Evolutionary conservation across 2,797 vertebrate species (phyloP).

Genomic region (Melanitta fusca): DNA sequence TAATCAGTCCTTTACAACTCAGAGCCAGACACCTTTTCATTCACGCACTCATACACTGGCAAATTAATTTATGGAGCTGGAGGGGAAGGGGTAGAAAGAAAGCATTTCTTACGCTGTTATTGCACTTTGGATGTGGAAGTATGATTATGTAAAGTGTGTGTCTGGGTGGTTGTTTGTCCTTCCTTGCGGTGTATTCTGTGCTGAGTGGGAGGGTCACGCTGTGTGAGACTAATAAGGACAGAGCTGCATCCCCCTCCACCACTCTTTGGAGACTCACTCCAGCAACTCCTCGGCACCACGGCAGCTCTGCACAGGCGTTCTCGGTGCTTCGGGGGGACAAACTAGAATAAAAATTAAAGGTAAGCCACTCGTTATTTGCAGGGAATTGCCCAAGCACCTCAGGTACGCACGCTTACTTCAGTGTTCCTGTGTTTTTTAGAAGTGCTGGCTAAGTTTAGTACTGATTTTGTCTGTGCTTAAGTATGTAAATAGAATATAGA

Average conservation of each 20-base stretch:
- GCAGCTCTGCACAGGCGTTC: slow-evolving; percentile 65
- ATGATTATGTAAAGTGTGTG: slow-evolving; percentile 29
- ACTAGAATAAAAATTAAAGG: slow-evolving; percentile 60
- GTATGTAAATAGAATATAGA: neutral
- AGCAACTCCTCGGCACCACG: slow-evolving; percentile 71
- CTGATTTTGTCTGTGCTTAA: neutral
- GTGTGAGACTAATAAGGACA: slow-evolving; percentile 96
- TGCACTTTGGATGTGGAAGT: neutral
- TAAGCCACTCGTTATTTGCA: slow-evolving; percentile 67
- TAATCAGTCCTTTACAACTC: slow-evolving; percentile 25
- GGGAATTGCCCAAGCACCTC: neutral
- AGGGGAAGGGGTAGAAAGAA: neutral
- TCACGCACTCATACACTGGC: neutral
- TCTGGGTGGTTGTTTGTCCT: slow-evolving; percentile 69
- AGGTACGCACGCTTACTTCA: fast-evolving
- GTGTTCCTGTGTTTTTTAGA: neutral
- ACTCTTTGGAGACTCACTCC: slow-evolving; percentile 82
- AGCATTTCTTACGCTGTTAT: neutral
- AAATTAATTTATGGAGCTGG: slow-evolving; percentile 30
- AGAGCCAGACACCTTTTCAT: slow-evolving; percentile 54
- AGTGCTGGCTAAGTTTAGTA: neutral
- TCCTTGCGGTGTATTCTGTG: slow-evolving; percentile 81
- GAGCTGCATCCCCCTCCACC: slow-evolving; percentile 85
- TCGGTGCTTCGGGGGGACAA: slow-evolving; percentile 63
- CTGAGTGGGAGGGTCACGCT: slow-evolving; percentile 96